Base-by-base conservation (phyloP, 2,888 invertebrate species). In the Callinectes sapidus region DNA sequence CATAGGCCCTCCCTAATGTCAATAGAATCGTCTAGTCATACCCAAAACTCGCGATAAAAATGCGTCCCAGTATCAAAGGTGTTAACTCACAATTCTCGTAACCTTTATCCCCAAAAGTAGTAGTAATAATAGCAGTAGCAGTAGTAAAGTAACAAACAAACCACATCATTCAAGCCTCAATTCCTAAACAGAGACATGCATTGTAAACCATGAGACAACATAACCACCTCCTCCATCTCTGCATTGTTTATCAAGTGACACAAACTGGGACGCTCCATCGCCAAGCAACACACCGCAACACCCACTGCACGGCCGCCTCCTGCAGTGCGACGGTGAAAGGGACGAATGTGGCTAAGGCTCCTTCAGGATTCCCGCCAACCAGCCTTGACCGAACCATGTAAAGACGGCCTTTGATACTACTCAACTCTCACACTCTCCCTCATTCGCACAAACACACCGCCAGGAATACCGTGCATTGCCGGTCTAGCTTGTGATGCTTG, bases 341-440 rank as follows among this genome's bases (percentile, higher is more conserved):
- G 2, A 35, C 32, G 35, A 10, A 10, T 81, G 16, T 13, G 81
- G n/a, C 2, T 61, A 61, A 71, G 71, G 32, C 35, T 13, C 81
- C 81, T 81, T 81, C 35, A 81, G 81, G 18, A 81, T 81, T 81
- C 81, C 71, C 81, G 35, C 35, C 81, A 35, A 3, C 81, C 35
- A 81, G 81, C 81, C 81, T 81, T 81, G 81, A 81, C 81, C 81
- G 81, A 13, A 14, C 35, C 48, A 48, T 48, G 48, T 81, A 81
- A 13, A 28, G 71, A 77, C 71, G 28, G 71, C 28, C 28, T 77
- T 6, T 77, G 28, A n/a, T 61, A 23, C 23, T 61, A 61, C 3
- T 23, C 2, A 61, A 61, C 23, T 23, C 28, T 13, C 28, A n/a
- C 28, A 77, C 28, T 3, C 71, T n/a, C 71, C 23, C 71, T 28